These are phyloP conservation scores for Drosophila limbata DNA, from an alignment of 2,888 invertebrate genomes.

Conservation along the genomic window DNA sequence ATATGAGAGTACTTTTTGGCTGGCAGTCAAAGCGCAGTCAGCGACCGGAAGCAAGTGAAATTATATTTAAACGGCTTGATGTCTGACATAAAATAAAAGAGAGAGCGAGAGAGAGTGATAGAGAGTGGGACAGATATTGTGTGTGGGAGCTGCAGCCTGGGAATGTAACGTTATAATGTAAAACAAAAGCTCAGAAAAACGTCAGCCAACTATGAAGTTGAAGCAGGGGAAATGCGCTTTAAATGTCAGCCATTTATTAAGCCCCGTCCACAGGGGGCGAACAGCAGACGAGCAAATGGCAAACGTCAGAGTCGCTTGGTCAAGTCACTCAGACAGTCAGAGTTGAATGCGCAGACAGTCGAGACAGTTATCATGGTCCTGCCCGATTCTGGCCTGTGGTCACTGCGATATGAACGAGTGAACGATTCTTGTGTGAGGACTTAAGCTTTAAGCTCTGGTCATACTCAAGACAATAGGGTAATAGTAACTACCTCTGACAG, in stretches of 20 bases:
- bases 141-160: constrained; percentile 51
- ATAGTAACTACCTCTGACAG: neutral
- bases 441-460: constrained; percentile 9
- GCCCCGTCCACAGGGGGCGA: constrained; percentile 46
- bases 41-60: constrained; percentile 71
- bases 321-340: constrained; percentile 55
- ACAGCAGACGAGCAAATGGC: constrained; percentile 60
- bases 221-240: constrained; percentile 60
- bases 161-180: constrained; percentile 59
- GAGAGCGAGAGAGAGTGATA: neutral
- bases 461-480: neutral
- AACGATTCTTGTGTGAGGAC: neutral
- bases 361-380: constrained; percentile 24
- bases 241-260: constrained; percentile 73
- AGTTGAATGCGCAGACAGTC: constrained; percentile 53
- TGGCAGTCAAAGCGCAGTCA: constrained; percentile 67
- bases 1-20: constrained; percentile 70
- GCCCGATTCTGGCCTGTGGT: constrained; percentile 5
- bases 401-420: constrained; percentile 8
- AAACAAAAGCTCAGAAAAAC: constrained; percentile 71
- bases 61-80: constrained; percentile 76
- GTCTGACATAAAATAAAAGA: constrained; percentile 26
- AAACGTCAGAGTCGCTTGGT: constrained; percentile 55
- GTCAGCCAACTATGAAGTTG: constrained; percentile 38
- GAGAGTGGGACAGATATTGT: constrained; percentile 18